Conservation (phyloP, 2,888 invertebrate species). For the Ormyrus rosae region DNA sequence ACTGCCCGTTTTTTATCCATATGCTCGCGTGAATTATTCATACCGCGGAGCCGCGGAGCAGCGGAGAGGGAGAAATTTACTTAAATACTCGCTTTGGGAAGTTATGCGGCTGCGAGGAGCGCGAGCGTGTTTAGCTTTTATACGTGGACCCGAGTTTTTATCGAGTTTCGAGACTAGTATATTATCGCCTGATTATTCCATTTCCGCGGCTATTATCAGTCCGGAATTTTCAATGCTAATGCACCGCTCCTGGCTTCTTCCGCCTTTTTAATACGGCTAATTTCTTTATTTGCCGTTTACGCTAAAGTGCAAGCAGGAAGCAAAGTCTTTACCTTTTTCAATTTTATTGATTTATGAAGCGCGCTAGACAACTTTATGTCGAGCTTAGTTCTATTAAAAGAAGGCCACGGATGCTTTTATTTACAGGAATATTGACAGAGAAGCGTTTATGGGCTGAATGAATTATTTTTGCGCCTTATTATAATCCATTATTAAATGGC, state of each 20-base stretch:
- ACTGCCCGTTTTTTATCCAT: slow-evolving; percentile 20
- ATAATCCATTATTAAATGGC: not conserved
- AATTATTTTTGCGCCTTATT: not conserved
- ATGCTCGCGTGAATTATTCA: slow-evolving; percentile 50
- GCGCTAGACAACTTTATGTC: not conserved
- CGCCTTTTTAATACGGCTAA: not conserved
- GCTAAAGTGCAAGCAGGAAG: not conserved
- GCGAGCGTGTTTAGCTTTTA: slow-evolving; percentile 6
- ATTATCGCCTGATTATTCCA: slow-evolving; percentile 26
- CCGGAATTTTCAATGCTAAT: slow-evolving; percentile 10
- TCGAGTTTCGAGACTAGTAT: slow-evolving; percentile 1
- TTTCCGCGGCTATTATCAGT: slow-evolving; percentile 31
- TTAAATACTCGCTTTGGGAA: slow-evolving; percentile 43
- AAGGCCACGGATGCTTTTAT: not conserved
- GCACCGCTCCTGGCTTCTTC: not conserved
- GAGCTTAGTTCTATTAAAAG: not conserved
- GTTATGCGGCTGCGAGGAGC: slow-evolving; percentile 7
- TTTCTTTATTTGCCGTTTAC: not conserved
- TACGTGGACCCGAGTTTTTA: slow-evolving; percentile 7
- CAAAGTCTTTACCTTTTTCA: not conserved
- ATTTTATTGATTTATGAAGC: not conserved
- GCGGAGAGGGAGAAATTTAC: slow-evolving; percentile 42
- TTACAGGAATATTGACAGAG: not conserved
- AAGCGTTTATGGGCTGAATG: not conserved
- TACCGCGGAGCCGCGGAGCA: not conserved